Evolutionary conservation across 1,140 invertebrate species (phyloP).

Genomic region (Drosophila malerkotliana): DNA sequence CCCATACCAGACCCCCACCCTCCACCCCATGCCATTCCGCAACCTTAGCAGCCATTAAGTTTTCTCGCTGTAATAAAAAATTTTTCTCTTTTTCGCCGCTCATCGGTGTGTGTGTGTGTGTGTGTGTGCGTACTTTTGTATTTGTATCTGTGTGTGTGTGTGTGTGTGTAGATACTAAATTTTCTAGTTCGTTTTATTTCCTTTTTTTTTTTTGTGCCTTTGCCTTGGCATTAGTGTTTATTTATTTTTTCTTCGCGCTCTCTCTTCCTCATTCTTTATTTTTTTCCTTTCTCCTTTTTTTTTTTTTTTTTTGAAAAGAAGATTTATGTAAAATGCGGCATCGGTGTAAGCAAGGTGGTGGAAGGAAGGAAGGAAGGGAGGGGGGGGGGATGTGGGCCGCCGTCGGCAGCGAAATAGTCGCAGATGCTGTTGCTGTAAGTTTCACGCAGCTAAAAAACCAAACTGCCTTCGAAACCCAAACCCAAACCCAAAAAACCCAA

Average conservation of each 20-base stretch:
- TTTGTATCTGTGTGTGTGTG: conserved; percentile 32
- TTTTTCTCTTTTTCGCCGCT: conserved; percentile 65
- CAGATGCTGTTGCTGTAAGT: conserved; percentile 80
- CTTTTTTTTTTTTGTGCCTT: conserved; percentile 42
- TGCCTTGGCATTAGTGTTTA: conserved; percentile 78
- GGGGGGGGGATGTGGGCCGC: neutral
- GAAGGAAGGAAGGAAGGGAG: no score
- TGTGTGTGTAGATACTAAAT: conserved; percentile 77
- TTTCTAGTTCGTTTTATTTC: conserved; percentile 79
- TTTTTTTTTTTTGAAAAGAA: conserved; percentile 71
- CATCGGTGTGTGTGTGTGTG: conserved; percentile 31
- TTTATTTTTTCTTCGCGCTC: conserved; percentile 63
- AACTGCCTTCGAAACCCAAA: conserved; percentile 52
- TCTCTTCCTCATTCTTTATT: conserved; percentile 17
- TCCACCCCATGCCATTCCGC: neutral
- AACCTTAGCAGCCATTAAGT: conserved; percentile 70
- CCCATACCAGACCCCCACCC: conserved; percentile 1
- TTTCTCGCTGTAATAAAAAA: conserved; percentile 82
- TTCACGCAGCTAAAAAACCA: conserved; percentile 69
- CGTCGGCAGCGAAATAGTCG: conserved; percentile 64
- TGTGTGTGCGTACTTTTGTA: conserved; percentile 29
- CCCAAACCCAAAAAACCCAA: neutral
- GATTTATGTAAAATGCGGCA: conserved; percentile 77
- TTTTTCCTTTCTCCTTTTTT: conserved; percentile 27
- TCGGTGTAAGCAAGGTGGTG: conserved; percentile 16